A percentile compares a stretch with the other conserved stretches of the same genome.
phyloP scores from a whole-genome alignment of 2,797 vertebrate species.

The Eospalax fontanierii region DNA sequence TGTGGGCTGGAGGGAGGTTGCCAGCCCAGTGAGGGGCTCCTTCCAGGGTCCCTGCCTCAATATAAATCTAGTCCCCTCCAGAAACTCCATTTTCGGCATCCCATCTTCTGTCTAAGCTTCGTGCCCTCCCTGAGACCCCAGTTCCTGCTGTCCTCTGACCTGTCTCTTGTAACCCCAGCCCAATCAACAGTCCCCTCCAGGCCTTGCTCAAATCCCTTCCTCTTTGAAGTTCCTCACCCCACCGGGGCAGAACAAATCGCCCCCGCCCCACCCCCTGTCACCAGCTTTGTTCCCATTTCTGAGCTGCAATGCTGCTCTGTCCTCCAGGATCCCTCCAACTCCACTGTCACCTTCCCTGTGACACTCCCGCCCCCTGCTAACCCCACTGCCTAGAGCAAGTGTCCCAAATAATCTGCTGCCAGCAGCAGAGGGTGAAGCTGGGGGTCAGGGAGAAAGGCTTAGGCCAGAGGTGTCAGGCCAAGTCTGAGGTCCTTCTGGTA shows the following conservation, averaged over 20 bases:
- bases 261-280: neutral
- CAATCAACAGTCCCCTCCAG: neutral
- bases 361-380: neutral
- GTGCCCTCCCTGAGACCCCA: neutral
- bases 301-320: neutral
- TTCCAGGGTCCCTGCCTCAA: neutral
- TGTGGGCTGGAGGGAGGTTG: neutral
- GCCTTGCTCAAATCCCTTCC: neutral
- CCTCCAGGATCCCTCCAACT: neutral
- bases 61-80: neutral
- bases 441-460: neutral
- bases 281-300: slow-evolving; percentile 29
- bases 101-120: neutral
- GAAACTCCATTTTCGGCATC: neutral
- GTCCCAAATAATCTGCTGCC: neutral
- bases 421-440: neutral
- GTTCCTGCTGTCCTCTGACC: neutral
- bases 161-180: neutral
- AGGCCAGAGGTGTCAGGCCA: neutral
- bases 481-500: neutral
- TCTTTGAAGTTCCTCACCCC: slow-evolving; percentile 49
- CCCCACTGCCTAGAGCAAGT: neutral
- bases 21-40: neutral
- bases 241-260: neutral
- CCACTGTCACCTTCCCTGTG: neutral